Base-by-base conservation (phyloP, 2,797 vertebrate genomes). In the Clarias platycephalus region DNA sequence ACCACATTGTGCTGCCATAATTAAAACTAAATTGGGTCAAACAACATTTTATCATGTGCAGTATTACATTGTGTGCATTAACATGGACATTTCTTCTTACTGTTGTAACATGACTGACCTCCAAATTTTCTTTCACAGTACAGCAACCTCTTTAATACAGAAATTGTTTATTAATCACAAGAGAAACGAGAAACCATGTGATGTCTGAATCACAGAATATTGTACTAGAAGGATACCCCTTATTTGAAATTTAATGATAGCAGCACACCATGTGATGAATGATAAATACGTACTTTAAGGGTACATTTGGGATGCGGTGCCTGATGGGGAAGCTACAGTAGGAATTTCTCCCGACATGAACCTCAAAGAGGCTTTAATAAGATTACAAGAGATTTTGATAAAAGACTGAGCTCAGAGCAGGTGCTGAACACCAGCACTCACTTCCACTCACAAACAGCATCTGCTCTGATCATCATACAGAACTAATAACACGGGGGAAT, bases 341-440 rank as follows among this genome's bases (percentile, higher is more conserved):
- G 64, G 63, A 83, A 80, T 83, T 76, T 72, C 71, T 85, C 67
- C 84, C 77, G 86, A 84, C 55, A 79, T 28, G 24, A 57, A 82
- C 66, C 68, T 40, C 31, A 26, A 80, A 77, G 68, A 84, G 64
- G 64, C 84, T 87, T 86, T 86, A 75, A 55, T 81, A 71, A 85
- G 80, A 79, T 86, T 89, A 85, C 71, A 64, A 79, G 71, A 86
- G 71, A 80, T 85, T 89, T 80, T 49, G 76, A n/a, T 74, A 57
- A 70, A 84, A 26, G 68, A 31, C 70, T 13, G 55, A 58, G 28
- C 62, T 77, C 49, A 20, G 64, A 63, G 63, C 74, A 83, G 80
- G 37, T 85, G 31, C 80, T 37, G 58, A 83, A 85, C 83, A 83
- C 60, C 72, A 68, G 74, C 40, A 55, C 28, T 24, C 49, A 15